phyloP scores from a whole-genome alignment of 2,888 invertebrate genomes.

The Desoria tigrina region DNA sequence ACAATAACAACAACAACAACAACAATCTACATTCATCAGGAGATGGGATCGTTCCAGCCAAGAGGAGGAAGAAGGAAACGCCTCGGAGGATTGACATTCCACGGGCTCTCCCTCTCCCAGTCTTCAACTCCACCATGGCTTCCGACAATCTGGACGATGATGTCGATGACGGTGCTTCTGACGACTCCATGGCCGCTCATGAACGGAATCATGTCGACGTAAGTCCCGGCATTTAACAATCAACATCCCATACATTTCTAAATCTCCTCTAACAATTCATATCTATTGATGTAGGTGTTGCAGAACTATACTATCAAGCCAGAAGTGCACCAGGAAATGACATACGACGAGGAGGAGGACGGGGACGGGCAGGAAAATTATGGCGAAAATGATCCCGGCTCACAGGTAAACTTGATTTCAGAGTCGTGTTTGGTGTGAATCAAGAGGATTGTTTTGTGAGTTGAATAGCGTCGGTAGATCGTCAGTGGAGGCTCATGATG shows the following conservation, averaged over 20 bases:
- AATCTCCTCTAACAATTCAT: too few relatives aligned
- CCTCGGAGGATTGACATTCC: slow-evolving; percentile 52
- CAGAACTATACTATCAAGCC: not conserved
- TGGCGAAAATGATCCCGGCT: slow-evolving; percentile 46
- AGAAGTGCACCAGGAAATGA: not conserved
- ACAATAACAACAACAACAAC: slow-evolving; percentile 12
- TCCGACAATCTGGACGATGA: slow-evolving; percentile 9
- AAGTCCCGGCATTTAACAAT: slow-evolving; percentile 20
- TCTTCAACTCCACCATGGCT: slow-evolving; percentile 44
- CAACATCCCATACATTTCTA: not conserved
- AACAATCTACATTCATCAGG: slow-evolving; percentile 12
- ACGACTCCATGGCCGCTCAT: slow-evolving; percentile 52
- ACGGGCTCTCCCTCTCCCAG: slow-evolving; percentile 38
- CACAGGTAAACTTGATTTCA: slow-evolving; percentile 27
- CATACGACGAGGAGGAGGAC: slow-evolving; percentile 48
- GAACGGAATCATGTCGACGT: slow-evolving; percentile 52
- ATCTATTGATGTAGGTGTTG: not conserved
- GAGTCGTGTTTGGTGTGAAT: not conserved
- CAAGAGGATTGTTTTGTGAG: too few relatives aligned
- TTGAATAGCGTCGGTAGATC: too few relatives aligned
- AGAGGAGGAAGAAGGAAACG: slow-evolving; percentile 53
- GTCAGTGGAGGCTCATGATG: too few relatives aligned
- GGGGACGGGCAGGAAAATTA: slow-evolving; percentile 49
- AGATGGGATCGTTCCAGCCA: slow-evolving; percentile 31
- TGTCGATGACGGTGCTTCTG: slow-evolving; percentile 14